Percentiles rank a stretch among this genome's conserved stretches.
Conservation (phyloP, 2,888 invertebrate species). For the Agrotis ipsilon region DNA sequence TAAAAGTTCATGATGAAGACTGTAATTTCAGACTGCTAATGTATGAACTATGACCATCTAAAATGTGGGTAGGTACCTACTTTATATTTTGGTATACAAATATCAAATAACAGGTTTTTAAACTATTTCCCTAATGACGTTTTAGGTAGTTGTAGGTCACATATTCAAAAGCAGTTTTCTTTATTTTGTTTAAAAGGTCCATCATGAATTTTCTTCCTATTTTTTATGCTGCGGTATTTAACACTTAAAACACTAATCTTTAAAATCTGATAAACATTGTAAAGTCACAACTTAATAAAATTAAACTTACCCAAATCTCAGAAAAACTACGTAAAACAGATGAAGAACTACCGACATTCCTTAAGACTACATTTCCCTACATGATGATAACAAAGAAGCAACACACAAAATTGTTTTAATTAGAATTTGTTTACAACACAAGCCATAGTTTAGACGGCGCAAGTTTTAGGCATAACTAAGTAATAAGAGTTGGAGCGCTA, state of each 20-base stretch:
- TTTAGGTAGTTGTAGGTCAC: too few species aligned
- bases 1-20: constrained; percentile 17
- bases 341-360: constrained; percentile 11
- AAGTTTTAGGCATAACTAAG: constrained; percentile 75
- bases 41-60: neutral
- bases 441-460: constrained; percentile 61
- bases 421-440: constrained; percentile 63
- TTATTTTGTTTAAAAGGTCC: neutral
- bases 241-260: neutral
- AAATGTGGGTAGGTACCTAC: neutral
- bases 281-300: neutral
- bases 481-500: constrained; percentile 71
- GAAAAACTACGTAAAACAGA: constrained; percentile 8
- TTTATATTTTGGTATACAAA: neutral
- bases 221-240: neutral
- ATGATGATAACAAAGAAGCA: constrained; percentile 24
- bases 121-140: neutral
- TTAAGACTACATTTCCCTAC: constrained; percentile 13
- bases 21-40: neutral
- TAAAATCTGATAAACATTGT: too few species aligned
- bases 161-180: neutral
- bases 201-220: too few species aligned
- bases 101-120: neutral
- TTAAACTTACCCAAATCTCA: neutral
- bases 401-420: constrained; percentile 52